Evolutionary conservation across 2,888 invertebrate genomes (phyloP).

Genomic region (Xestia xanthographa): DNA sequence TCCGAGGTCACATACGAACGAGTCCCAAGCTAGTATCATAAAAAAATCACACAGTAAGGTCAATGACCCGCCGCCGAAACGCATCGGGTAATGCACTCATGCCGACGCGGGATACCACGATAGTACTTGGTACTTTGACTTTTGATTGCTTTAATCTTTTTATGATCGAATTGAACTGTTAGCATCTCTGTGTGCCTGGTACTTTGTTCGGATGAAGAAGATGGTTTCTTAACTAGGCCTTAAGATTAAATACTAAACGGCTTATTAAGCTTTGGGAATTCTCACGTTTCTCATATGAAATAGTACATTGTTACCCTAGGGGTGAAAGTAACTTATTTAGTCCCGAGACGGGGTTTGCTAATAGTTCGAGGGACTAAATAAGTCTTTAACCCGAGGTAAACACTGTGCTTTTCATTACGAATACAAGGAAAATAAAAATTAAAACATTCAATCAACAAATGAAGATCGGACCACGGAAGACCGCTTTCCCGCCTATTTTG

Average conservation of each 20-base stretch:
- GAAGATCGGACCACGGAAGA: too few relatives aligned
- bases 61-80: slow-evolving; percentile 79
- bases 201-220: slow-evolving; percentile 33
- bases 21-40: slow-evolving; percentile 73
- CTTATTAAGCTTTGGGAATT: not conserved
- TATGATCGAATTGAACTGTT: slow-evolving; percentile 61
- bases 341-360: too few relatives aligned
- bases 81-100: slow-evolving; percentile 81
- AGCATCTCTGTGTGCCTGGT: slow-evolving; percentile 54
- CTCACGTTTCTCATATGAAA: not conserved
- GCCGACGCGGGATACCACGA: slow-evolving; percentile 71
- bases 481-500: too few relatives aligned
- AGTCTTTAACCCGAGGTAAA: too few relatives aligned
- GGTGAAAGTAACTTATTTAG: too few relatives aligned
- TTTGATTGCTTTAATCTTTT: slow-evolving; percentile 66
- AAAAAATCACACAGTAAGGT: slow-evolving; percentile 82
- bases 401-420: too few relatives aligned
- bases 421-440: too few relatives aligned
- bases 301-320: too few relatives aligned
- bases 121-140: slow-evolving; percentile 66
- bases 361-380: too few relatives aligned
- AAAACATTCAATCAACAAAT: too few relatives aligned
- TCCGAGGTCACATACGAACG: slow-evolving; percentile 70
- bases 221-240: slow-evolving; percentile 8
- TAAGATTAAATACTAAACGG: not conserved